Percentiles rank a stretch among this genome's conserved stretches.
phyloP scores from a whole-genome alignment of 2,113 vertebrate species.

The Amphiprion ocellaris region DNA sequence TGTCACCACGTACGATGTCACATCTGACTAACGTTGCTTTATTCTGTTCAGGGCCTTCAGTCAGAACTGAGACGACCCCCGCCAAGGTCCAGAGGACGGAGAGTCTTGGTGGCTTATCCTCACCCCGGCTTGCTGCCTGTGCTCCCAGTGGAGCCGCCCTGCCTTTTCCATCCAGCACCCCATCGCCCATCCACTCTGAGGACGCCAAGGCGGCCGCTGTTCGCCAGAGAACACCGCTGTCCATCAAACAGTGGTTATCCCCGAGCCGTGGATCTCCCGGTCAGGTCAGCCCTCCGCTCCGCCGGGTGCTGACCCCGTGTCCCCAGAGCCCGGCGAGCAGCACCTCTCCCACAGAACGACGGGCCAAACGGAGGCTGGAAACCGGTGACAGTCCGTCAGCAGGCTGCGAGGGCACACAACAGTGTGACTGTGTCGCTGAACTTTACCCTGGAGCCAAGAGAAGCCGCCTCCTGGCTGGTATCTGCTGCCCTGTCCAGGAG shows the following conservation, averaged over 20 bases:
- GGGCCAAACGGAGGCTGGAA: conserved; percentile 93
- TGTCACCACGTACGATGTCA: neutral
- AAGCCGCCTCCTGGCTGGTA: conserved; percentile 73
- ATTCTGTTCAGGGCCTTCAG: conserved; percentile 49
- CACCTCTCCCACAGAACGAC: conserved; percentile 75
- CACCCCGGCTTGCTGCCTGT: conserved; percentile 87
- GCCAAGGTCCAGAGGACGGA: conserved; percentile 81
- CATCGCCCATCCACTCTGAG: conserved; percentile 64
- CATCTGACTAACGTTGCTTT: conserved; percentile 5
- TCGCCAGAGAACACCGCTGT: conserved; percentile 77
- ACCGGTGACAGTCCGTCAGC: conserved; percentile 74
- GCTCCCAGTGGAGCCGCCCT: conserved; percentile 89
- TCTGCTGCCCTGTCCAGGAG: conserved; percentile 77
- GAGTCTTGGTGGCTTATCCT: conserved; percentile 76
- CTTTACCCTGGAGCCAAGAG: conserved; percentile 86
- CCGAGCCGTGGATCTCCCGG: conserved; percentile 73
- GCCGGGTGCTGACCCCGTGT: conserved; percentile 86
- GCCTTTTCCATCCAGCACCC: conserved; percentile 89
- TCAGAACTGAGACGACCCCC: conserved; percentile 82
- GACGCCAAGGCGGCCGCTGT: conserved; percentile 50
- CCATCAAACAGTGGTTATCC: conserved; percentile 91
- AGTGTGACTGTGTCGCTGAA: conserved; percentile 86
- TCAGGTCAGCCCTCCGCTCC: conserved; percentile 73
- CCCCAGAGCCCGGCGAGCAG: conserved; percentile 76
- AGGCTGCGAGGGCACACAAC: conserved; percentile 77